Base-by-base conservation (phyloP, 2,113 vertebrate genomes). In the Genyomyrus donnyi region DNA sequence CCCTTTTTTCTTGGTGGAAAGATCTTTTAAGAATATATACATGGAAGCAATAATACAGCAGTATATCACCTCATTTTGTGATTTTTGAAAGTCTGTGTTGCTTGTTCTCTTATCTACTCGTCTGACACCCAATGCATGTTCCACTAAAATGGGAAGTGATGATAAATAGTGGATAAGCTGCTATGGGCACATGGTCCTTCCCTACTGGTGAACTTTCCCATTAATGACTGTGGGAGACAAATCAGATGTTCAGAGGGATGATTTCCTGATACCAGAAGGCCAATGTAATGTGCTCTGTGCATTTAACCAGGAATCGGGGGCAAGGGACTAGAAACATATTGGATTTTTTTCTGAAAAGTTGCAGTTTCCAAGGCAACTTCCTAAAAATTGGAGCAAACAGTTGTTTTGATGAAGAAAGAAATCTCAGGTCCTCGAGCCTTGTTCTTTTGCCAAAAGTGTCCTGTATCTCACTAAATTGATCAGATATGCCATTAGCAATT, bases 361-460 rank as follows among this genome's bases (percentile, higher is more conserved):
- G 49, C 85, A 53, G 85, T 87, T 87, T 87, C 50, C 27, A 87
- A 31, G 50, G 49, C 85, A 87, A 87, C 85, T 31, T 87, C 50
- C 50, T 87, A 50, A 86, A 85, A 86, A 50, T n/a, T 17, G 9
- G 49, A 56, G 49, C 13, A 52, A 87, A 27, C 31, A 9, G 27
- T 87, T 31, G 48, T 87, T 86, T 86, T n/a, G 45, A 86, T 31
- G 48, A 86, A 49, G 85, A 86, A 86, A 50, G 85, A 52, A 50
- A 50, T 85, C 9, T 85, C 46, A 86, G n/a, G 84, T 86, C 46
- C 19, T 50, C 83, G 1, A 50, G 84, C 84, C 45, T 49, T 86
- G 84, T 50, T 86, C 45, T 7, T 80, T 42, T 80, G 35, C 70
- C 35, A 80, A 35, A 39, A 39, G 31, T 80, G 35, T 15, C n/a